Evolutionary conservation across 1,140 invertebrate genomes (phyloP), one percentile per base, ranked within the genome.

Genomic region (Ips nitidus): DNA sequence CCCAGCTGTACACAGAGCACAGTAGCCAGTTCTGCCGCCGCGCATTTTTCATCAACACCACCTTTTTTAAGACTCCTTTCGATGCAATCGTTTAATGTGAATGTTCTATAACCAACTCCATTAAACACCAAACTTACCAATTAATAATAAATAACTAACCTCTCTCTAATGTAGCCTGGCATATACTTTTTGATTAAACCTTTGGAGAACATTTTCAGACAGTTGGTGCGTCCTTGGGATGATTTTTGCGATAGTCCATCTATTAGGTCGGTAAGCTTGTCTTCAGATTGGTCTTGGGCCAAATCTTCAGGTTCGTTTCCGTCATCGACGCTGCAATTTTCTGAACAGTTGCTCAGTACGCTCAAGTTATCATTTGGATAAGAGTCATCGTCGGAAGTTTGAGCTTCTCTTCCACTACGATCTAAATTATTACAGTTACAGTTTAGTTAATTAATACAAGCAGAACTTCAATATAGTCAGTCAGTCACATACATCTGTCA

Each of bases 191-290:
- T 87, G 61, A 90, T 87, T 39, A 98, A 86, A 2, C 90, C 89
- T 68, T 87, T 90, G 8, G 86, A 86, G 1, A 97, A 84, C 1
- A 87, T 82, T 60, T 90, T 88, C 39, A 96, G 84, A 58, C 90
- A 91, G 2, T 82, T 82, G 2, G 88, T 88, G 61, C 96, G 86
- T 3, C 89, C 90, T 72, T 94, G 93, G 1, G 90, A 88, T 69
- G 94, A 94, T 77, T 95, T 94, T 71, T 95, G 90, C 2, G 87
- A 88, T 4, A 95, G 82, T 40, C 90, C 91, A 79, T 98, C 96
- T 55, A 98, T 89, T 0, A 89, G 87, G 76, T 95, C 92, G 38
- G 88, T 86, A 22, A 98, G 82, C 81, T 95, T 94, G 59, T 97
- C 94, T 81, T 98, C 95, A 75, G 95, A 90, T 50, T 90, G 86